A percentile compares a stretch with the other conserved stretches of the same genome.
phyloP scores from a whole-genome alignment of 2,113 vertebrate genomes.

The Hippotragus niger region DNA sequence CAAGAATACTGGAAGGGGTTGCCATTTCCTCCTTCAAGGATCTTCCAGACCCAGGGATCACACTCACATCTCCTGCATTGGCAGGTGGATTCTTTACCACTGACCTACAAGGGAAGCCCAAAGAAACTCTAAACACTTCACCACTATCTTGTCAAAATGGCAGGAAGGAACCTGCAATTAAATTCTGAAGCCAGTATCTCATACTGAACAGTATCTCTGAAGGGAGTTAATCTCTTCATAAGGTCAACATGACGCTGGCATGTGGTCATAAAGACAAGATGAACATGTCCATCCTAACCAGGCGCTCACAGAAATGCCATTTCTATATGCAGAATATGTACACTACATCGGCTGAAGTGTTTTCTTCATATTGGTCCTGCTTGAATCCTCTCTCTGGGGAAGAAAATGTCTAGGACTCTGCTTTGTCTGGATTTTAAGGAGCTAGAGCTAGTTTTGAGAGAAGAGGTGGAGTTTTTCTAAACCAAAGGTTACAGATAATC shows the following conservation, averaged over 20 bases:
- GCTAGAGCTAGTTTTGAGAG: not conserved
- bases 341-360: not conserved
- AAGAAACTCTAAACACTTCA: not conserved
- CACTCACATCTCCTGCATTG: not conserved
- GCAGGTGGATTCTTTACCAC: not conserved
- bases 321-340: not conserved
- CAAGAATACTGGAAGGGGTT: not conserved
- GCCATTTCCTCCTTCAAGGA: not conserved
- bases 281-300: not conserved
- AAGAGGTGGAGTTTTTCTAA: not conserved
- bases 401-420: not conserved
- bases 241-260: not conserved
- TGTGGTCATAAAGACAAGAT: not conserved
- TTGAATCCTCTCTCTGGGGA: not conserved
- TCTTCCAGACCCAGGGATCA: not conserved
- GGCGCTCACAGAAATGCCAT: not conserved
- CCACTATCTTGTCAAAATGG: constrained; percentile 50
- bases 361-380: not conserved
- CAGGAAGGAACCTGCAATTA: constrained; percentile 41
- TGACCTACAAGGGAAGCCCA: not conserved
- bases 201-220: not conserved
- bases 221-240: not conserved
- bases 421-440: constrained; percentile 6
- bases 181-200: not conserved
- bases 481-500: not conserved